These are phyloP conservation scores for Diorhabda sublineata DNA, from an alignment of 1,140 invertebrate genomes.

Conservation along the genomic window DNA sequence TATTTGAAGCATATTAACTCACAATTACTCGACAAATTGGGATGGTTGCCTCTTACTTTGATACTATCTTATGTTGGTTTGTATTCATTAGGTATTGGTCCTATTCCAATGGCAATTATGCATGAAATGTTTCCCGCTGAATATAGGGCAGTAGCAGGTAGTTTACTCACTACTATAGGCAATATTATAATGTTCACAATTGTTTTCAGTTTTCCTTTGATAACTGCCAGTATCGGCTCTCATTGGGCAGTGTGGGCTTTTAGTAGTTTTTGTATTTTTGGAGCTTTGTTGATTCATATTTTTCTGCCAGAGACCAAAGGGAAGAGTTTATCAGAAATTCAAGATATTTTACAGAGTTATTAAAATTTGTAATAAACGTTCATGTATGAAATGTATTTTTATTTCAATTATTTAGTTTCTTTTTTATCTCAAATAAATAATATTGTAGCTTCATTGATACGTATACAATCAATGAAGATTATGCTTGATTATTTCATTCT, in stretches of 20 bases:
- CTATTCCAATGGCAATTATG: background rate
- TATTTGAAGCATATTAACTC: background rate
- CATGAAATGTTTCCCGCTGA: background rate
- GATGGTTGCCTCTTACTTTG: slow-evolving; percentile 5
- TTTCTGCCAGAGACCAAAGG: background rate
- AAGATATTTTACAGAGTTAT: background rate
- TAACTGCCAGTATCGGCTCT: background rate
- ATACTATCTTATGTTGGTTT: background rate
- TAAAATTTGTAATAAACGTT: background rate
- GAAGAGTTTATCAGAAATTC: background rate
- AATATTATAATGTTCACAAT: background rate
- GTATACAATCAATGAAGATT: too few species aligned
- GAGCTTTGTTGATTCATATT: background rate
- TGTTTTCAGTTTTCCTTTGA: background rate
- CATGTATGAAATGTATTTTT: too few species aligned
- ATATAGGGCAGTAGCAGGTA: background rate
- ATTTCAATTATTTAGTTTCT: too few species aligned
- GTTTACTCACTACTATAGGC: background rate
- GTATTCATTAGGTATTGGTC: slow-evolving; percentile 5
- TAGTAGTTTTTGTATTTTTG: background rate
- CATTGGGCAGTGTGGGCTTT: background rate
- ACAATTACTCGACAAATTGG: background rate
- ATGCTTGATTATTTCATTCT: too few species aligned
- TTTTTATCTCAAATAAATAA: too few species aligned
- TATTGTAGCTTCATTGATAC: too few species aligned